Evolutionary conservation across 1,140 invertebrate species (phyloP).

Genomic region (Halotydeus destructor): DNA sequence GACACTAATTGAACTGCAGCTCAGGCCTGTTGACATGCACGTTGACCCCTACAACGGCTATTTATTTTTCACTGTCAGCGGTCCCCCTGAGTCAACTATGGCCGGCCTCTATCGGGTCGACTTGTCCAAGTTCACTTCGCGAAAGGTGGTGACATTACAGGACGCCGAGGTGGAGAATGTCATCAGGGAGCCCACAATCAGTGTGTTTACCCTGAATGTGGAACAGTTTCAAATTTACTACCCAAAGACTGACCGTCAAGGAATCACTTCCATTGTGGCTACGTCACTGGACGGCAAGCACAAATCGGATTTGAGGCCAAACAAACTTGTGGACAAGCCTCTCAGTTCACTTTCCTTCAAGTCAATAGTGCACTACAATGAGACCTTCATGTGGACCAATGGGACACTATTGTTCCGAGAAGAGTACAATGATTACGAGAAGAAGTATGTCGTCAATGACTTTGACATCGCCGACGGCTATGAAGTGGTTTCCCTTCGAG

Average conservation of each 20-base stretch:
- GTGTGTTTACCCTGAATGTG: too few relatives aligned
- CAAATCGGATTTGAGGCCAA: constrained; percentile 28
- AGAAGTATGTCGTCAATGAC: constrained; percentile 50
- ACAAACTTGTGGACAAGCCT: not conserved
- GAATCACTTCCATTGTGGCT: too few relatives aligned
- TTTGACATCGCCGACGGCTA: constrained; percentile 19
- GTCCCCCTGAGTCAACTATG: constrained; percentile 24
- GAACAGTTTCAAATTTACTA: too few relatives aligned
- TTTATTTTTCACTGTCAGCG: constrained; percentile 16
- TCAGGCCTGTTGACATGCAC: constrained; percentile 51
- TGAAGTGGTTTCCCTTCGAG: constrained; percentile 5
- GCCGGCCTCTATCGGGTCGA: constrained; percentile 55
- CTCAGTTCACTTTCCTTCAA: too few relatives aligned
- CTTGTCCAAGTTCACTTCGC: constrained; percentile 56
- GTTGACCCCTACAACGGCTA: constrained; percentile 79
- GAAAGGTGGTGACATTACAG: constrained; percentile 42
- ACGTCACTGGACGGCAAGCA: too few relatives aligned
- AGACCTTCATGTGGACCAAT: too few relatives aligned
- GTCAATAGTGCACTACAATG: too few relatives aligned
- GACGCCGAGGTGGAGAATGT: too few relatives aligned
- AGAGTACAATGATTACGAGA: constrained; percentile 31
- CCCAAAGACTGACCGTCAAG: too few relatives aligned
- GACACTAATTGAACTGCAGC: constrained; percentile 40
- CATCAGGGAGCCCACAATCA: too few relatives aligned
- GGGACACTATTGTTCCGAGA: too few relatives aligned